Base-by-base conservation (phyloP, 2,797 vertebrate species). In the Triplophysa yarkandensis region DNA sequence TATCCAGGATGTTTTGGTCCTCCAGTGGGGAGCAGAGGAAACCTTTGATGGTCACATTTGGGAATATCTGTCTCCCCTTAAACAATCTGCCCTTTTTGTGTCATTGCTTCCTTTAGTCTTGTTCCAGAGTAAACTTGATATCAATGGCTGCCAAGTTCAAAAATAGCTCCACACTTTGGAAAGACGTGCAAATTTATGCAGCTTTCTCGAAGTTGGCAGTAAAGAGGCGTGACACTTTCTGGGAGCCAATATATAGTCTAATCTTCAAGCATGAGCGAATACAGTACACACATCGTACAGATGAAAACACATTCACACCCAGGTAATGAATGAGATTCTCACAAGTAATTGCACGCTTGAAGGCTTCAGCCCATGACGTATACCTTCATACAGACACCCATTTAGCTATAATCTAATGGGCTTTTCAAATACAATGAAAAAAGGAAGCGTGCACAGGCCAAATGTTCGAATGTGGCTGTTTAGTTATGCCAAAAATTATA, bases 171-270 rank as follows among this genome's bases (percentile, higher is more conserved):
- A 68, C 46, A 19, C 76, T 64, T 23, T 64, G 61, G 57, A 62
- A 68, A 63, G 58, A 78, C 27, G 65, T 78, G 71, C 66, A 78
- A 74, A 74, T 74, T 58, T 74, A 78, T 78, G 65, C 58, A 74
- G 71, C 48, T 58, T 67, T 62, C 41, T 44, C 57, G 57, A 78
- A 19, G 71, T 41, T 78, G 77, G 58, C 71, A 69, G 44, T 55
- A 43, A 74, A 69, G 54, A 68, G 70, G 55, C 28, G 17, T 74
- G 77, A 74, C 71, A 54, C 43, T 63, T 68, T 78, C 65, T 78
- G 14, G 7, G 6, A 63, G 69, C 57, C 69, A 66, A 61, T 19
- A 39, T 46, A 34, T 54, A 32, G 55, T 58, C 61, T 73, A 58
- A 55, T 78, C 57, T 78, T 25, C 41, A 36, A 32, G 58, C n/a